Percentiles rank a stretch among this genome's conserved stretches.
Conservation (phyloP, 2,888 invertebrate genomes). For the Sinelater perroti region DNA sequence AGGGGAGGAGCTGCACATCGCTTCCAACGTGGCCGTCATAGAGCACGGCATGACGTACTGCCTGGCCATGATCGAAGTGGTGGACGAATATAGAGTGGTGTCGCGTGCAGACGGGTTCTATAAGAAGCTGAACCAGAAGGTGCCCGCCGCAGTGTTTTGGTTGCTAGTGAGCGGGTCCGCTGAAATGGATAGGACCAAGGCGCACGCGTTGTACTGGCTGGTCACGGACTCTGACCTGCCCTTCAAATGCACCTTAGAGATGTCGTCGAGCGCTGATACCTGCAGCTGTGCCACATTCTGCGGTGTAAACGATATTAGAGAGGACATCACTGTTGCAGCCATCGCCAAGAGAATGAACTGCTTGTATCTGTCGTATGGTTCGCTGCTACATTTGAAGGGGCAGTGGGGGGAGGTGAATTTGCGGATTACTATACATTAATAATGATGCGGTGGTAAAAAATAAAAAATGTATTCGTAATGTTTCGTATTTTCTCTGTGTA, state of each 20-base stretch:
- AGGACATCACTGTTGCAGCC: slow-evolving; percentile 13
- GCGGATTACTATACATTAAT: slow-evolving; percentile 25
- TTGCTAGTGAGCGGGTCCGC: slow-evolving; percentile 26
- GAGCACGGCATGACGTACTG: slow-evolving; percentile 25
- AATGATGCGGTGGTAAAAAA: too few relatives aligned
- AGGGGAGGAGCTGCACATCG: slow-evolving; percentile 22
- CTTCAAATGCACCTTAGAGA: slow-evolving; percentile 28
- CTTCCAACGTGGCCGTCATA: slow-evolving; percentile 13
- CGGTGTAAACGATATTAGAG: slow-evolving; percentile 17
- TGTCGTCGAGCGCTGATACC: slow-evolving; percentile 7
- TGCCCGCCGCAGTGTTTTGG: slow-evolving; percentile 16
- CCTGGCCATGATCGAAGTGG: slow-evolving; percentile 22
- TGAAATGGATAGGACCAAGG: not conserved
- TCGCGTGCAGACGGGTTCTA: slow-evolving; percentile 1
- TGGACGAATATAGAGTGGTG: slow-evolving; percentile 11
- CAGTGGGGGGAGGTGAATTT: slow-evolving; percentile 21
- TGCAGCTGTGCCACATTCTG: slow-evolving; percentile 26
- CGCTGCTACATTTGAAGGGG: slow-evolving; percentile 25
- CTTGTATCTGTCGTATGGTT: slow-evolving; percentile 27
- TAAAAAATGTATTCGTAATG: too few relatives aligned
- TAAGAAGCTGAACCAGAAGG: slow-evolving; percentile 11
- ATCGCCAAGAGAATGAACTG: slow-evolving; percentile 25
- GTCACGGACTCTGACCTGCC: slow-evolving; percentile 22
- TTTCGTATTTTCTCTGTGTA: too few relatives aligned
- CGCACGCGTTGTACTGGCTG: slow-evolving; percentile 26